These are phyloP conservation scores for Platygyra sinensis DNA, from an alignment of 64 coral and sea anemone genomes.

Conservation along the genomic window DNA sequence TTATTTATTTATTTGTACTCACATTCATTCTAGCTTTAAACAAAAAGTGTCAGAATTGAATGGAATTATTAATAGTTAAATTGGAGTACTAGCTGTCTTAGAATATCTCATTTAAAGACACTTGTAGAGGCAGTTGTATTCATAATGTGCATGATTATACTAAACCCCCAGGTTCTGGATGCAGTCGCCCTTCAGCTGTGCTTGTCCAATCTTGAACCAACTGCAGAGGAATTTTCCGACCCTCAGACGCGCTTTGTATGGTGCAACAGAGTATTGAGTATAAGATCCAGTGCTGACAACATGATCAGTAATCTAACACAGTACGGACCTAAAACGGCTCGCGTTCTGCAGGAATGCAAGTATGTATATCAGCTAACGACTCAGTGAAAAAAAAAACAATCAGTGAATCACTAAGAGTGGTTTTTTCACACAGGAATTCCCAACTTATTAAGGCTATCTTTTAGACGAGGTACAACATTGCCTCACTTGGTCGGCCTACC, in stretches of 20 bases:
- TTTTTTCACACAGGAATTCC: no score
- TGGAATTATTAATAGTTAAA: no score
- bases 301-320: neutral
- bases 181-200: slow-evolving; percentile 40
- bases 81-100: no score
- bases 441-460: no score
- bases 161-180: slow-evolving; percentile 31
- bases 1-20: no score
- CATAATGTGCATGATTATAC: neutral
- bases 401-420: no score
- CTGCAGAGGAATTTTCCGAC: slow-evolving; percentile 15
- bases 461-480: no score
- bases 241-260: slow-evolving; percentile 43
- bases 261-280: slow-evolving; percentile 51
- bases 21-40: no score
- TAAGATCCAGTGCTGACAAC: slow-evolving; percentile 43
- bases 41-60: no score
- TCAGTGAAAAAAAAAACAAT: neutral
- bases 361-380: neutral
- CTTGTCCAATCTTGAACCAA: slow-evolving; percentile 36
- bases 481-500: no score
- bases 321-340: slow-evolving; percentile 2
- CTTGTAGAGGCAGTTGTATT: neutral
- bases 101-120: no score
- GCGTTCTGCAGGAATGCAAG: slow-evolving; percentile 33